Percentiles rank a stretch among this genome's conserved stretches.
phyloP scores from a whole-genome alignment of 2,797 vertebrate species.

The Leontocebus nigricollis region DNA sequence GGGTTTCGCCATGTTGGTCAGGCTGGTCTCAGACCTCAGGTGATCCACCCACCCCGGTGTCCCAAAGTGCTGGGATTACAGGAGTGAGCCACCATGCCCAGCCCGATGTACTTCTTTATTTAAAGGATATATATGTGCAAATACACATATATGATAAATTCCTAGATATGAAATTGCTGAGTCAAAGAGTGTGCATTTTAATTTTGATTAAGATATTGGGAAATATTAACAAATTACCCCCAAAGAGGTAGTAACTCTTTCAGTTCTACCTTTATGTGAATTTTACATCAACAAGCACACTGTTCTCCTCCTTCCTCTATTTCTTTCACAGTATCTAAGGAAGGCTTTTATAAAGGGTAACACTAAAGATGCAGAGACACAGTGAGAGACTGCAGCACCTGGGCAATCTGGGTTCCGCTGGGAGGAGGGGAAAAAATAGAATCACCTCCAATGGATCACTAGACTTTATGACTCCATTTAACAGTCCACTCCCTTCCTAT shows the following conservation, averaged over 20 bases:
- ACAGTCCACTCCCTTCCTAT: neutral
- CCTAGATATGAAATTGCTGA: slow-evolving; percentile 39
- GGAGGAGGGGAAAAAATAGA: neutral
- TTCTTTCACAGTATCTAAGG: neutral
- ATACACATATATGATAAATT: neutral
- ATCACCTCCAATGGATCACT: neutral
- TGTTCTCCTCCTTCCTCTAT: neutral
- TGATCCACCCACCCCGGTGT: too few species aligned
- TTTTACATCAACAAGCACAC: neutral
- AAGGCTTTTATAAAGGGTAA: neutral
- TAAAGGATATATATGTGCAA: neutral
- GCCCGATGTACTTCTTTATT: neutral
- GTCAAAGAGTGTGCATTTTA: neutral
- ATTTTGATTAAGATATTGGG: neutral
- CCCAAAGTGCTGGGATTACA: too few species aligned
- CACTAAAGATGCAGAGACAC: neutral
- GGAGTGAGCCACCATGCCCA: too few species aligned
- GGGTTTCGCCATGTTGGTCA: too few species aligned
- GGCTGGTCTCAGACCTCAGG: too few species aligned
- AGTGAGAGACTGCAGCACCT: neutral
- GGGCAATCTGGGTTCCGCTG: neutral
- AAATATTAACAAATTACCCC: slow-evolving; percentile 10
- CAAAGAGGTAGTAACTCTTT: neutral
- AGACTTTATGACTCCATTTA: neutral
- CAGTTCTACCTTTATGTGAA: neutral